A percentile compares a stretch with the other conserved stretches of the same genome.
Evolutionary conservation across 2,888 invertebrate species (phyloP).

Genomic region (Mactromeris polynyma): DNA sequence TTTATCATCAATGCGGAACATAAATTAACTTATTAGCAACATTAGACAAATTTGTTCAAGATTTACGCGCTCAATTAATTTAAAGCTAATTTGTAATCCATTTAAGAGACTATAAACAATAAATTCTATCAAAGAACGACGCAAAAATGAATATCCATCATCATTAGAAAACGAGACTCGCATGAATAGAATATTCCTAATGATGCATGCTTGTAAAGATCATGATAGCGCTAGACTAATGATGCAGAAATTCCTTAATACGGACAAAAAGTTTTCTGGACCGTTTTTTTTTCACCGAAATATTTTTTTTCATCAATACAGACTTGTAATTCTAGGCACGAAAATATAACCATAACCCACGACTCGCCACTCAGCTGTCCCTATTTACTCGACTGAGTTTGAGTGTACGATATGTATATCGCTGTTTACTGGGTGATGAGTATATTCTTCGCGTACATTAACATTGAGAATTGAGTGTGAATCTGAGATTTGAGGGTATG

Average conservation of each 20-base stretch:
- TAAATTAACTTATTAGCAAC: neutral
- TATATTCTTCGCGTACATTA: no score
- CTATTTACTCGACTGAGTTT: no score
- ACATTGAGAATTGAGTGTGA: no score
- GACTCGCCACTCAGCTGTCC: no score
- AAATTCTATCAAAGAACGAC: neutral
- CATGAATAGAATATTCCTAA: neutral
- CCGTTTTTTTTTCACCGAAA: no score
- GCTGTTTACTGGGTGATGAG: no score
- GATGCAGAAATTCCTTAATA: neutral
- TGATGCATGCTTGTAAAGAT: neutral
- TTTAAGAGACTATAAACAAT: neutral
- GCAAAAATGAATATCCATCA: neutral
- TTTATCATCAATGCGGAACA: neutral
- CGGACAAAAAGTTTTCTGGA: neutral
- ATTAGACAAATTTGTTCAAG: neutral
- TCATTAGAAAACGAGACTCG: neutral
- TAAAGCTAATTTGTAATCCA: neutral
- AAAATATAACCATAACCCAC: no score
- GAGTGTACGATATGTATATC: no score
- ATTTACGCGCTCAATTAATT: neutral
- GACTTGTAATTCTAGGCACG: no score
- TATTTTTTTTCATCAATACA: no score
- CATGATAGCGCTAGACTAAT: neutral
- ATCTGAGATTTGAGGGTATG: no score